Percentiles rank a stretch among this genome's conserved stretches.
Evolutionary conservation across 2,888 invertebrate genomes (phyloP).

Genomic region (Meteorus colon): DNA sequence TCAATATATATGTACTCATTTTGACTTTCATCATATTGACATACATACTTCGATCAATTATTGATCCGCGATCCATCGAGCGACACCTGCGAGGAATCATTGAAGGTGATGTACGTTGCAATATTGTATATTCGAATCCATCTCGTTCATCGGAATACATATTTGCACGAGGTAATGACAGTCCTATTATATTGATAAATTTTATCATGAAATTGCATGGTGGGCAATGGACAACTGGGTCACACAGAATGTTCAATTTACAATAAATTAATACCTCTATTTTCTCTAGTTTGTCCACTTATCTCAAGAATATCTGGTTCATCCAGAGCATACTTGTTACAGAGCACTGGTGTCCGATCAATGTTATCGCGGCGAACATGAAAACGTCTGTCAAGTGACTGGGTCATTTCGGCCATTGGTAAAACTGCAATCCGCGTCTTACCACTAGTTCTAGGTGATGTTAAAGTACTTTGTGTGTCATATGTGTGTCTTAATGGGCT

Average conservation of each 20-base stretch:
- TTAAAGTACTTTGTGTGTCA: slow-evolving; percentile 33
- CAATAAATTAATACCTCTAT: neutral
- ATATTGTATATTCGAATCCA: slow-evolving; percentile 16
- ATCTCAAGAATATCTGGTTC: slow-evolving; percentile 43
- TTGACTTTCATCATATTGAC: slow-evolving; percentile 54
- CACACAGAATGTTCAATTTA: neutral
- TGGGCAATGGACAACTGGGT: neutral
- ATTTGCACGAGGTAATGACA: slow-evolving; percentile 20
- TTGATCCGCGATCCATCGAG: slow-evolving; percentile 57
- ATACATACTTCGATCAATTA: slow-evolving; percentile 51
- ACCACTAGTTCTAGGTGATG: slow-evolving; percentile 28
- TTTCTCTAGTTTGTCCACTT: neutral
- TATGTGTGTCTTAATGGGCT: slow-evolving; percentile 36
- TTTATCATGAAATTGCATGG: neutral
- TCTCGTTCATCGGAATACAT: neutral
- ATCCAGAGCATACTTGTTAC: slow-evolving; percentile 82
- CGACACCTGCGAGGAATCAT: slow-evolving; percentile 59
- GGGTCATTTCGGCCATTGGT: slow-evolving; percentile 56
- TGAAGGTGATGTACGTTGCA: slow-evolving; percentile 27
- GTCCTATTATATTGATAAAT: slow-evolving; percentile 8
- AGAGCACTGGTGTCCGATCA: slow-evolving; percentile 79
- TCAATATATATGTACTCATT: neutral
- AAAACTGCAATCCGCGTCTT: slow-evolving; percentile 4
- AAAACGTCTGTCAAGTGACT: slow-evolving; percentile 67
- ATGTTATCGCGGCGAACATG: slow-evolving; percentile 66